Evolutionary conservation across 1,140 invertebrate genomes (phyloP), one percentile per base, ranked within the genome.

Genomic region (Meloidogyne hapla): DNA sequence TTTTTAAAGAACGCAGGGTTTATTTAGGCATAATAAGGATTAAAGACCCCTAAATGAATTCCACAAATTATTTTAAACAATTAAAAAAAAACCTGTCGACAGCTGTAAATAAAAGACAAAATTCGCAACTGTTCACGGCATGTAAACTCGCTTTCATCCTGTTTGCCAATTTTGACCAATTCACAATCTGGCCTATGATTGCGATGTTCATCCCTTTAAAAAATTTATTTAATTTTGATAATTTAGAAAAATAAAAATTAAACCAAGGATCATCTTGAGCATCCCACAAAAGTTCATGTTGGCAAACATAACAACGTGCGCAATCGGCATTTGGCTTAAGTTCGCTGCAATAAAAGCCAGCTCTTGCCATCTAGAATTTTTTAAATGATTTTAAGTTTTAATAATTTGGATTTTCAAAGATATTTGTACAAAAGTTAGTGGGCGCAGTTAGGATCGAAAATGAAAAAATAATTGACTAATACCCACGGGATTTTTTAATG

Each of bases 111-210:
- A 33, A 38, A 63, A 23, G 71, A 56, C 21, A 73, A 13, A 33
- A 73, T n/a, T 3, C 12, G 9, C 10, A 73, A 38, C 28, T 42
- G 21, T 21, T 73, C 71, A 61, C 12, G 13, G 64, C 23, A 56
- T n/a, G 71, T 73, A 38, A 61, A 63, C 18, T 73, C 71, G 2
- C 18, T n/a, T 64, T 73, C 71, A 33, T 73, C 56, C 56, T 73
- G 71, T 33, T 73, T 73, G 56, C 71, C 71, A 15, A 73, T 73
- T 25, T 38, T 73, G 21, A 73, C 71, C 56, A 73, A 63, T 12
- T 23, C 40, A 73, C 71, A 73, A 28, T 73, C 71, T 9, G 71
- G 71, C 5, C 71, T 42, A 12, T 73, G 71, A 9, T 73, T 73
- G 28, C 38, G 33, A 33, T 73, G 71, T 28, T 73, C 71, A 1